Evolutionary conservation across 2,113 vertebrate genomes (phyloP).

Genomic region (Oryzias celebensis): DNA sequence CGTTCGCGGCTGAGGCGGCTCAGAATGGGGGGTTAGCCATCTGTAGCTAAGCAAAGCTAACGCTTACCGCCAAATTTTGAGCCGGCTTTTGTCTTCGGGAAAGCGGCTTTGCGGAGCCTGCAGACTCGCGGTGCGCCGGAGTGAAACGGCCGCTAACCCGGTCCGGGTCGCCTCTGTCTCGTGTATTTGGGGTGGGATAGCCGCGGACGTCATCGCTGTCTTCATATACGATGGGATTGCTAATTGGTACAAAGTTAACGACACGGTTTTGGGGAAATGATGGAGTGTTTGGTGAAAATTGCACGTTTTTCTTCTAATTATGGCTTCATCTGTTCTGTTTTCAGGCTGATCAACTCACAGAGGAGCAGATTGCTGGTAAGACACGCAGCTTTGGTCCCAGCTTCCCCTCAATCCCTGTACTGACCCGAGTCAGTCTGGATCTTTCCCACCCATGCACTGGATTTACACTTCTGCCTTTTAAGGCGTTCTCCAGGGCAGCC

Average conservation of each 20-base stretch:
- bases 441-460: constrained; percentile 50
- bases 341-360: constrained; percentile 99
- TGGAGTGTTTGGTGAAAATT: too few relatives aligned
- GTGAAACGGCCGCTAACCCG: too few relatives aligned
- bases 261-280: too few relatives aligned
- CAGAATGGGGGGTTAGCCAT: constrained; percentile 12
- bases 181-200: too few relatives aligned
- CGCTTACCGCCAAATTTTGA: constrained; percentile 59
- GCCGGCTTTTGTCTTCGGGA: not conserved
- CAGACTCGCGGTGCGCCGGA: too few relatives aligned
- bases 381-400: constrained; percentile 49
- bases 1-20: not conserved
- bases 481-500: constrained; percentile 63
- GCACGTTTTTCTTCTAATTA: not conserved
- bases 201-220: too few relatives aligned
- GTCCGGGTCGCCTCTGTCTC: too few relatives aligned
- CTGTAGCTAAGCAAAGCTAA: constrained; percentile 22
- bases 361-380: constrained; percentile 99
- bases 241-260: too few relatives aligned
- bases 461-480: constrained; percentile 79
- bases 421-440: constrained; percentile 55
- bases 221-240: too few relatives aligned
- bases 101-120: too few relatives aligned
- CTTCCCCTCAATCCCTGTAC: constrained; percentile 36
- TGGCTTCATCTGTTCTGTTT: constrained; percentile 13